Base-by-base conservation (phyloP, 2,888 invertebrate genomes). In the Apotomis capreana region DNA sequence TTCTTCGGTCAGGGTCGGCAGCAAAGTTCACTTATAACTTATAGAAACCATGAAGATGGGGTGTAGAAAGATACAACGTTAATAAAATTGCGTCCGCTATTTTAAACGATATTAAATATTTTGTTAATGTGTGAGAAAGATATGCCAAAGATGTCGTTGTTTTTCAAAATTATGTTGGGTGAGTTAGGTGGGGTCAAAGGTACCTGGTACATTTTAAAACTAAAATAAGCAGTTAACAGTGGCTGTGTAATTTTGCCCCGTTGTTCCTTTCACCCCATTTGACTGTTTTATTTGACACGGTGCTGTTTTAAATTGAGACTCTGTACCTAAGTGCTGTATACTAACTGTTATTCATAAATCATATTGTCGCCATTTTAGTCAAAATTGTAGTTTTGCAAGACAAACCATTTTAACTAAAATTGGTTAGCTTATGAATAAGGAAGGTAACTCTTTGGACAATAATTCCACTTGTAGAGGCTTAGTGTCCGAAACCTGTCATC, bases 401-500 rank as follows among this genome's bases (percentile, higher is more conserved):
- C 40, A 44, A 8, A 44, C 44, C 44, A 44, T 44, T 44, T 44
- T 44, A 44, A 44, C 44, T 44, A 44, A 44, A 44, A 44, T 44
- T 6, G 44, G 0, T 44, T 44, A 44, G 1, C 6, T 12, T 10
- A 26, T 52, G 5, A 8, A 36, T 62, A 4, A 36, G 51, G 1
- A 26, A 36, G 13, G 51, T 52, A 51, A 68, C 51, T 63, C n/a
- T 57, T 12, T 70, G 58, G 69, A 58, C 63, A 64, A 64, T 64
- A 69, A 63, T 63, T 69, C 61, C n/a, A 5, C 10, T 52, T 44
- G 40, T 64, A 64, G 63, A 69, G 44, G 58, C 26, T 51, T 40
- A 51, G 9, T 6, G 36, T 51, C 49, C 49, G 26, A 5, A 57
- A 65, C 46, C 57, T 5, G 8, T 36, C n/a, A 36, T n/a, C 4